Percentiles rank a stretch among this genome's conserved stretches.
Evolutionary conservation across 2,113 vertebrate species (phyloP).

Genomic region (Ellobius talpinus): DNA sequence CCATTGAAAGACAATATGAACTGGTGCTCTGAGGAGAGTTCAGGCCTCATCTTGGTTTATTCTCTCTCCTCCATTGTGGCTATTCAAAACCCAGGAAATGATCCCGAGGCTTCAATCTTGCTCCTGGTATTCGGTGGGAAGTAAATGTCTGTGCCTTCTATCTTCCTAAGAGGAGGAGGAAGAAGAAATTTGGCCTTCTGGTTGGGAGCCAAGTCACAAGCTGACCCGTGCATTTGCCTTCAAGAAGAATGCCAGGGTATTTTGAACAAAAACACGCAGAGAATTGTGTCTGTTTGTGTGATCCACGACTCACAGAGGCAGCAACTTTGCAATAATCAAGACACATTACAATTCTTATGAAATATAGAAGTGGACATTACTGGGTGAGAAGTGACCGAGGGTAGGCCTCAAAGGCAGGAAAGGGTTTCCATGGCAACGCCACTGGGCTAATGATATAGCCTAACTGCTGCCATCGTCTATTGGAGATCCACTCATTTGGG

Average conservation of each 20-base stretch:
- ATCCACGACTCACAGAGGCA: background rate
- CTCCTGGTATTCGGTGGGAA: no score
- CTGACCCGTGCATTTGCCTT: background rate
- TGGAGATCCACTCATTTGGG: background rate
- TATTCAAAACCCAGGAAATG: background rate
- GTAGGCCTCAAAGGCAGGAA: background rate
- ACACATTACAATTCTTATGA: background rate
- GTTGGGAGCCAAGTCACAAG: background rate
- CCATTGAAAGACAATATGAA: background rate
- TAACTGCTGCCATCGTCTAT: background rate
- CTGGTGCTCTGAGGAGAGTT: background rate
- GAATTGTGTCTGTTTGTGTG: background rate
- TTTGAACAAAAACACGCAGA: background rate
- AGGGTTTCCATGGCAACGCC: background rate
- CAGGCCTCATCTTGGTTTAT: background rate
- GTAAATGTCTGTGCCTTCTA: background rate
- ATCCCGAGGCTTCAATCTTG: background rate
- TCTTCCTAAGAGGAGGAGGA: background rate
- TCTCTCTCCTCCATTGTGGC: background rate
- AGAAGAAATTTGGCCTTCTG: background rate
- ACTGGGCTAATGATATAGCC: background rate
- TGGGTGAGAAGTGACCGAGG: background rate
- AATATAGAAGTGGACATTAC: background rate
- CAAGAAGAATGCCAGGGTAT: background rate
- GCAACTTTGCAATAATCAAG: background rate